Evolutionary conservation across 2,797 vertebrate genomes (phyloP).

Genomic region (Danio kyathit): DNA sequence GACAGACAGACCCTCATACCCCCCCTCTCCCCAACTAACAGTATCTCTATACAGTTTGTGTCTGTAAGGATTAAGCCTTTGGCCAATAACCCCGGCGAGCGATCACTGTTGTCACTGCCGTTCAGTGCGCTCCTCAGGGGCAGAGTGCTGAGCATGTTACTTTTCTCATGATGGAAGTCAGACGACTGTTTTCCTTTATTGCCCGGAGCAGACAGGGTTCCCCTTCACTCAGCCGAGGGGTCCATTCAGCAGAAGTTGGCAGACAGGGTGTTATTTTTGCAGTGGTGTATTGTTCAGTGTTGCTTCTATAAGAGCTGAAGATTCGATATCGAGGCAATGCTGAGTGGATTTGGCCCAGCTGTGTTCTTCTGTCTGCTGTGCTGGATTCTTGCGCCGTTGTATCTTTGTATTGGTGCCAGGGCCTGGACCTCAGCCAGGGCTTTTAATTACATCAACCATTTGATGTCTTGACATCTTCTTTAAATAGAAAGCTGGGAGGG

Average conservation of each 20-base stretch:
- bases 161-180: conserved; percentile 57
- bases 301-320: conserved; percentile 57
- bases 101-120: conserved; percentile 44
- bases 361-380: conserved; percentile 54
- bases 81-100: conserved; percentile 43
- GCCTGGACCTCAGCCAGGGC: conserved; percentile 68
- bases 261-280: conserved; percentile 54
- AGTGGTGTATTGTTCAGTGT: conserved; percentile 52
- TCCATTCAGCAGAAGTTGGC: conserved; percentile 59
- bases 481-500: conserved; percentile 58
- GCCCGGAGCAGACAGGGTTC: conserved; percentile 52
- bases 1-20: conserved; percentile 12
- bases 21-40: neutral
- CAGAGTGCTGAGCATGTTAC: conserved; percentile 38
- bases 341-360: conserved; percentile 63
- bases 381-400: conserved; percentile 57
- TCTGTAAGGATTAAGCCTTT: conserved; percentile 45
- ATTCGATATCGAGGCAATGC: conserved; percentile 61
- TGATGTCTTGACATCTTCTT: conserved; percentile 75
- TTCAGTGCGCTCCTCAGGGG: conserved; percentile 30
- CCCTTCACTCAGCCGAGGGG: conserved; percentile 52
- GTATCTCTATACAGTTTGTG: conserved; percentile 12
- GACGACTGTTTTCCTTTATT: conserved; percentile 49
- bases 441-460: conserved; percentile 73
- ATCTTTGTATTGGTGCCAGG: conserved; percentile 67